Evolutionary conservation across 2,797 vertebrate species (phyloP), one percentile per base, ranked within the genome.

Genomic region (Clarias platycephalus): DNA sequence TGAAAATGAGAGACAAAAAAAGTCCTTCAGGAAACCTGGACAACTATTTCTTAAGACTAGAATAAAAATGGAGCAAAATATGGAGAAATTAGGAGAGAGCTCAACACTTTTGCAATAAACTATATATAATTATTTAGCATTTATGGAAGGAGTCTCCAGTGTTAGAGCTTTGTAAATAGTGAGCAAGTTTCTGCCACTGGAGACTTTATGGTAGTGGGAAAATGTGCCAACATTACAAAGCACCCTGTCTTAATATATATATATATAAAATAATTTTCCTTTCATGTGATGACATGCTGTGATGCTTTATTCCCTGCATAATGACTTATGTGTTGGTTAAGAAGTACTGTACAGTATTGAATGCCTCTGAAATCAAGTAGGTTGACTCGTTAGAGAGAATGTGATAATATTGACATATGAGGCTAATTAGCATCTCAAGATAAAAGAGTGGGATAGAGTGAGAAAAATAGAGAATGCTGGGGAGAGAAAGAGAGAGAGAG

Each of bases 341-440:
- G 44, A 64, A 49, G 81, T 53, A 13, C 66, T 22, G 81, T 24
- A 53, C 66, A 26, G 81, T 24, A 13, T 53, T 53, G 28, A 28
- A 49, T 55, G 60, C 10, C 63, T 81, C 49, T 79, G 40, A 72
- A 83, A 80, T 18, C 4, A 67, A 74, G 66, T 63, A 44, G 81
- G 81, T 24, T 57, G 81, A 79, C 34, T 34, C 22, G 85, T 16
- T 9, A 58, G 58, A 80, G 75, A 86, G 40, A 79, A 80, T 80
- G 57, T 57, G 24, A 55, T 79, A 58, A 72, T 83, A 79, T 80
- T 83, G 74, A 82, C 74, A 71, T 78, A 58, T 37, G 64, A 86
- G 74, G 53, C 80, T 83, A 83, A 82, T 85, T 81, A 81, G 24
- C 34, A 81, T 85, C 78, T 81, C 60, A 81, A 63, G 28, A 55